Percentiles rank a stretch among this genome's conserved stretches.
These are phyloP conservation scores for Heteromurus nitidus DNA, from an alignment of 2,888 invertebrate species.

Conservation along the genomic window DNA sequence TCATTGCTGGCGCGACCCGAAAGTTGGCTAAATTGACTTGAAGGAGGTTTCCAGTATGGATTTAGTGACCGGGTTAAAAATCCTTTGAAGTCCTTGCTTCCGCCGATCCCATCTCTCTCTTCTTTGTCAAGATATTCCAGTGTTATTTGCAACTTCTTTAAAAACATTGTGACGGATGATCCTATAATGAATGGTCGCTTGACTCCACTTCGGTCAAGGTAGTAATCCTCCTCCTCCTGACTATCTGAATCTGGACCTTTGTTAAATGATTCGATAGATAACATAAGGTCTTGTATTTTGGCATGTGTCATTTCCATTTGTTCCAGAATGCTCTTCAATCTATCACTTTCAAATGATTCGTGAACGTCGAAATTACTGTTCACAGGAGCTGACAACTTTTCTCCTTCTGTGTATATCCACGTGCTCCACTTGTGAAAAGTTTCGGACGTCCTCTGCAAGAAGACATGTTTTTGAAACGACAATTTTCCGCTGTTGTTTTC, in stretches of 20 bases:
- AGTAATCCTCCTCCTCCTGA: slow-evolving; percentile 20
- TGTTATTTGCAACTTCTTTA: not conserved
- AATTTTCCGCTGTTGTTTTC: not conserved
- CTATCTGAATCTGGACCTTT: no score
- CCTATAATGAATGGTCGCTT: slow-evolving; percentile 15
- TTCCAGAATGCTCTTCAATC: not conserved
- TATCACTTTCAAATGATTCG: slow-evolving; percentile 17
- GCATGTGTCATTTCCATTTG: slow-evolving; percentile 36
- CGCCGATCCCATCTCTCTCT: slow-evolving; percentile 41
- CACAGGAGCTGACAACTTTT: no score
- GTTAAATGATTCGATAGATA: no score
- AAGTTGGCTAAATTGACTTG: not conserved
- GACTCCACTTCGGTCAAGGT: not conserved
- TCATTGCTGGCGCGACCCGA: not conserved
- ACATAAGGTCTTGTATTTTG: no score
- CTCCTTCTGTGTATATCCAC: slow-evolving; percentile 3
- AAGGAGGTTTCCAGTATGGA: not conserved
- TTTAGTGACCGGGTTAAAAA: slow-evolving; percentile 25
- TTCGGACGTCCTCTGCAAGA: not conserved
- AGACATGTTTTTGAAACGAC: not conserved
- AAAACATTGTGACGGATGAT: not conserved
- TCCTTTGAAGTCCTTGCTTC: slow-evolving; percentile 49
- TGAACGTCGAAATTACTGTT: not conserved
- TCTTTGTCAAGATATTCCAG: slow-evolving; percentile 13
- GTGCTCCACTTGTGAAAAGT: slow-evolving; percentile 29